Evolutionary conservation across 2,113 vertebrate species (phyloP).

Genomic region (Amia ocellicauda): DNA sequence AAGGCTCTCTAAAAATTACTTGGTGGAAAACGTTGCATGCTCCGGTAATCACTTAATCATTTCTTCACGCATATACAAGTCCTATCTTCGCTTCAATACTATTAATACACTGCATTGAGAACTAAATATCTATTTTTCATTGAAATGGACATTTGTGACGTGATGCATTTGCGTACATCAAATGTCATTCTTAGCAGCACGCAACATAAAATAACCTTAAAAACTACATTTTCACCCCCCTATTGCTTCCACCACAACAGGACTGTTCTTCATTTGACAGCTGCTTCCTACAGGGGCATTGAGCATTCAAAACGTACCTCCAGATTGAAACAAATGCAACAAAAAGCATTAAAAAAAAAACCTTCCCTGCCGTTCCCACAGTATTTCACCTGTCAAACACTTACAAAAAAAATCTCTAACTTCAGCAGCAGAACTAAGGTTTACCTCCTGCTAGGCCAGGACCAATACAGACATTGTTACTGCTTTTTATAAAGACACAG

Average conservation of each 20-base stretch:
- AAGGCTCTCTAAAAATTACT: too few species aligned
- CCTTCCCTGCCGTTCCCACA: slow-evolving; percentile 56
- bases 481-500: slow-evolving; percentile 41
- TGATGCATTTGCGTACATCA: not conserved
- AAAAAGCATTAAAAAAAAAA: slow-evolving; percentile 11
- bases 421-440: slow-evolving; percentile 47
- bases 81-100: too few species aligned
- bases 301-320: slow-evolving; percentile 22
- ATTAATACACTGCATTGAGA: too few species aligned
- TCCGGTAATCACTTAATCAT: too few species aligned
- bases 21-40: too few species aligned
- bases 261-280: slow-evolving; percentile 13
- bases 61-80: too few species aligned
- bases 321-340: slow-evolving; percentile 21
- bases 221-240: not conserved
- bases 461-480: slow-evolving; percentile 44
- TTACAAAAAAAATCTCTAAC: slow-evolving; percentile 52
- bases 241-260: not conserved
- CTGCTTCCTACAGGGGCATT: slow-evolving; percentile 23
- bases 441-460: slow-evolving; percentile 62
- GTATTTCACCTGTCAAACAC: slow-evolving; percentile 75
- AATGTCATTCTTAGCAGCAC: not conserved
- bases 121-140: too few species aligned
- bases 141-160: too few species aligned
- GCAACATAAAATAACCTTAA: not conserved